Percentiles rank a stretch among this genome's conserved stretches.
Evolutionary conservation across 2,888 invertebrate genomes (phyloP).

Genomic region (Sthenelais limicola): DNA sequence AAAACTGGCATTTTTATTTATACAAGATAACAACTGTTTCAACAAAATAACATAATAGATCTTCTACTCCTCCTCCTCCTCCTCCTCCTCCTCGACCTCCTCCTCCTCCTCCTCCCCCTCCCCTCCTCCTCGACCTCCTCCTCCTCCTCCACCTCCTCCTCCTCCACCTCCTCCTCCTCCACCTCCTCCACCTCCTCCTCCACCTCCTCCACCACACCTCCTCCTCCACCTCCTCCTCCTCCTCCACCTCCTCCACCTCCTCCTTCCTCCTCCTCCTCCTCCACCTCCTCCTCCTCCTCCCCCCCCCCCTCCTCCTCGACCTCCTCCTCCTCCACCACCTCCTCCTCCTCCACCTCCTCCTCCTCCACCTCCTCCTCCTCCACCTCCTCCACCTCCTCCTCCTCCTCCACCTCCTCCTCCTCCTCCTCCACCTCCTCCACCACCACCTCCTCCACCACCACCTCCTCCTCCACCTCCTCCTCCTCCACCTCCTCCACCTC

Average conservation of each 20-base stretch:
- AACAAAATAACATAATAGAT: no score
- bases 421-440: not conserved
- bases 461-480: not conserved
- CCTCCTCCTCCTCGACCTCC: not conserved
- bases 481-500: no score
- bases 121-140: not conserved
- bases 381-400: not conserved
- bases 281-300: not conserved
- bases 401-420: not conserved
- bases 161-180: not conserved
- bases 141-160: not conserved
- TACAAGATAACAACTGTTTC: no score
- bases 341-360: not conserved
- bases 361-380: not conserved
- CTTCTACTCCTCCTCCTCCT: not conserved
- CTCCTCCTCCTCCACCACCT: not conserved
- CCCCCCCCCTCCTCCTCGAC: not conserved
- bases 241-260: not conserved
- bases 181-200: not conserved
- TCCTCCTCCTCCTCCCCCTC: not conserved
- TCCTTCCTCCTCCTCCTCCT: slow-evolving; percentile 6
- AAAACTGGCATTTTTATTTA: no score
- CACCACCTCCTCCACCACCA: not conserved
- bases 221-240: not conserved
- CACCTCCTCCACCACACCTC: not conserved